Evolutionary conservation across 1,140 invertebrate genomes (phyloP), one percentile per base, ranked within the genome.

Genomic region (Drosophila prosaltans): DNA sequence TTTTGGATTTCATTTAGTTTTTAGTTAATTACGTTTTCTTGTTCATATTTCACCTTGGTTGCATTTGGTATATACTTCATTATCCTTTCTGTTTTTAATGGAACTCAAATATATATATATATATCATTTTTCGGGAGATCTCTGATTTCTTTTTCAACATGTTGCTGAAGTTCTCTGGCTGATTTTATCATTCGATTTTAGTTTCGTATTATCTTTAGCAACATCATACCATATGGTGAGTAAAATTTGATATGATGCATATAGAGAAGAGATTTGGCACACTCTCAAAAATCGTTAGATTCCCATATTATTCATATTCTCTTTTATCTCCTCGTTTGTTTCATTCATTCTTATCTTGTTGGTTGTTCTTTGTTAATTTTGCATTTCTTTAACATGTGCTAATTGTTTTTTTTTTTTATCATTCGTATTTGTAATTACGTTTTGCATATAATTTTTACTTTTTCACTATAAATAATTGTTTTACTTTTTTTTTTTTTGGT

Each of bases 21-120:
- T 71, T 65, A 69, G 65, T 83, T 57, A 72, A 72, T 72, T 83
- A 64, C 65, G 45, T 72, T 71, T 66, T 61, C 54, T 70, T 58
- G 41, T 72, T 85, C 63, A 72, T 61, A 63, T 85, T 86, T 86
- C 81, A 86, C 81, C 81, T 85, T 86, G 76, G 78, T 81, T 81
- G 82, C 78, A 72, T 58, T 74, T 84, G 67, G 51, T 58, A 51
- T 74, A 26, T 60, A 26, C 39, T 45, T 68, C 40, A 10, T 48
- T 67, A 43, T 64, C 26, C 40, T 73, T 62, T 36, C 32, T 36
- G 32, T 21, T 55, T 60, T 16, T 16, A 16, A 16, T 16, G 16
- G 16, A 16, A 16, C 0, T 16, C 16, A 16, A 16, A 40, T 11
- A 40, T 40, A 40, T 61, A 6, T 48, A 51, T 43, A 21, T 36